phyloP scores from a whole-genome alignment of 2,113 vertebrate species.

The Rhea pennata region DNA sequence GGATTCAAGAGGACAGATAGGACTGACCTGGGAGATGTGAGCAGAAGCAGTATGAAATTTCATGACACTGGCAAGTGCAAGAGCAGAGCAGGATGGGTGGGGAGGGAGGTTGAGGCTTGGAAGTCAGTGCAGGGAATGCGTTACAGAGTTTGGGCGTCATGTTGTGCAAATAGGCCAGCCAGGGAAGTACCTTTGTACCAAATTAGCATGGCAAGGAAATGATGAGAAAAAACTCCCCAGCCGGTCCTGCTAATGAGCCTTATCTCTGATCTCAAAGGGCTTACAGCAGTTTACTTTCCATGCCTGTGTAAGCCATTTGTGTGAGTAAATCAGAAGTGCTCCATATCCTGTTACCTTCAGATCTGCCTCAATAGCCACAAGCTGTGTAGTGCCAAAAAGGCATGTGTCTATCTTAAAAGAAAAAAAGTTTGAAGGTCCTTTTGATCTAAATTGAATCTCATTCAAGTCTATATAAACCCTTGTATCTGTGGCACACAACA shows the following conservation, averaged over 20 bases:
- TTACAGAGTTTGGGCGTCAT: neutral
- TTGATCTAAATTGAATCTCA: conserved; percentile 48
- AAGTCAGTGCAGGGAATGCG: neutral
- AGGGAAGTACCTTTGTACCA: neutral
- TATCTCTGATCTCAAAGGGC: conserved; percentile 46
- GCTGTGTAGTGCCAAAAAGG: conserved; percentile 49
- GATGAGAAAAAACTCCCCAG: conserved; percentile 32
- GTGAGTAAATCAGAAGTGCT: conserved; percentile 31
- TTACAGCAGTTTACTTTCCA: conserved; percentile 53
- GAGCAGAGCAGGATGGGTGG: neutral
- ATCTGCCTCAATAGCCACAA: conserved; percentile 47
- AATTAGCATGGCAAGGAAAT: conserved; percentile 38
- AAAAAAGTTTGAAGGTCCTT: neutral
- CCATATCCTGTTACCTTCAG: conserved; percentile 45
- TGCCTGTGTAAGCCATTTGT: conserved; percentile 17
- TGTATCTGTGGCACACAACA: neutral
- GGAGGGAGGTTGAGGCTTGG: neutral
- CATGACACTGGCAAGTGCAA: neutral
- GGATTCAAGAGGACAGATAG: neutral
- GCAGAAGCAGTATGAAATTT: neutral
- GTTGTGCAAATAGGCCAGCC: neutral
- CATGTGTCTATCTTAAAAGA: conserved; percentile 6
- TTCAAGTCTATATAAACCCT: conserved; percentile 24
- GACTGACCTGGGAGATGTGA: neutral
- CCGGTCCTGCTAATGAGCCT: neutral